Evolutionary conservation across 2,113 vertebrate genomes (phyloP).

Genomic region (Salvelinus sp.): DNA sequence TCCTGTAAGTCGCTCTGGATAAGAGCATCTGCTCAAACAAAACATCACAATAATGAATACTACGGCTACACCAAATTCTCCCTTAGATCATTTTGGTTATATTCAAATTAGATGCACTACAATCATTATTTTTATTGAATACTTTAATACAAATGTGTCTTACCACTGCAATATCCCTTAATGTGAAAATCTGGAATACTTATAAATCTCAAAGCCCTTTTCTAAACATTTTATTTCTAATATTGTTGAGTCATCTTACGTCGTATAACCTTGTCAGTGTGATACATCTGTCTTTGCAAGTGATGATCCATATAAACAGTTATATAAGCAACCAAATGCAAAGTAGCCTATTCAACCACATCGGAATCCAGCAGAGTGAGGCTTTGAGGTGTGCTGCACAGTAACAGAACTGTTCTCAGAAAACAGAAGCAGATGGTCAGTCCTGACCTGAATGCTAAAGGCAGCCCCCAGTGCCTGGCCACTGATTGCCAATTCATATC

Average conservation of each 20-base stretch:
- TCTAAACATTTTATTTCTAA: neutral
- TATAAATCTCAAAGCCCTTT: neutral
- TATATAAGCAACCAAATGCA: neutral
- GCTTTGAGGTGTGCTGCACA: conserved; percentile 7
- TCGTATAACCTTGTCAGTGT: neutral
- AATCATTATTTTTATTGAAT: neutral
- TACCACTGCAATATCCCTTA: neutral
- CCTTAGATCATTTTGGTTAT: neutral
- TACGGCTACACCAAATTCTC: no score
- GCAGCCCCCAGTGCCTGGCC: neutral
- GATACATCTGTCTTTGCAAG: neutral
- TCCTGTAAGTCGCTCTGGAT: no score
- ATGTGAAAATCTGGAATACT: neutral
- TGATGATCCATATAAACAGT: neutral
- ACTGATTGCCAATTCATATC: conserved; percentile 11
- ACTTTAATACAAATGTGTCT: no score
- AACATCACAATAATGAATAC: no score
- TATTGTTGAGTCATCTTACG: neutral
- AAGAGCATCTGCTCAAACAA: no score
- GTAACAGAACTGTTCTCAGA: neutral
- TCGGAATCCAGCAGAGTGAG: neutral
- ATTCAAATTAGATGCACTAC: neutral
- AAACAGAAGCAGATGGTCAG: conserved; percentile 25
- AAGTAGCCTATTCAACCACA: neutral
- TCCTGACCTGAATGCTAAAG: conserved; percentile 29